These are phyloP conservation scores for mouse (Mus musculus) DNA, from an alignment of 2,113 vertebrate genomes.

Conservation along the genomic window GRCm39 chr1:126600001-126600500, in stretches of 20 bases:
- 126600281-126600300: background rate
- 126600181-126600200: background rate
- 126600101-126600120: background rate
- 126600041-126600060: background rate
- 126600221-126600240: background rate
- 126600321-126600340: background rate
- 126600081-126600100: background rate
- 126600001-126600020: background rate
- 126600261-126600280: conserved; percentile 5
- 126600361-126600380: conserved; percentile 12
- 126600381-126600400: background rate
- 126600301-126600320: background rate
- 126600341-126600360: conserved; percentile 19
- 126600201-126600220: background rate
- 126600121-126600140: background rate
- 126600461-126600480: background rate
- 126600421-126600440: background rate
- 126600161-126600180: background rate
- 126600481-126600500: background rate
- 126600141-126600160: background rate
- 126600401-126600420: background rate
- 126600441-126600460: background rate
- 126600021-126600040: background rate
- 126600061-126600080: background rate
- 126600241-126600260: background rate